These are phyloP conservation scores for Drosophila imparisetae DNA, from an alignment of 2,888 invertebrate species.

Conservation along the genomic window DNA sequence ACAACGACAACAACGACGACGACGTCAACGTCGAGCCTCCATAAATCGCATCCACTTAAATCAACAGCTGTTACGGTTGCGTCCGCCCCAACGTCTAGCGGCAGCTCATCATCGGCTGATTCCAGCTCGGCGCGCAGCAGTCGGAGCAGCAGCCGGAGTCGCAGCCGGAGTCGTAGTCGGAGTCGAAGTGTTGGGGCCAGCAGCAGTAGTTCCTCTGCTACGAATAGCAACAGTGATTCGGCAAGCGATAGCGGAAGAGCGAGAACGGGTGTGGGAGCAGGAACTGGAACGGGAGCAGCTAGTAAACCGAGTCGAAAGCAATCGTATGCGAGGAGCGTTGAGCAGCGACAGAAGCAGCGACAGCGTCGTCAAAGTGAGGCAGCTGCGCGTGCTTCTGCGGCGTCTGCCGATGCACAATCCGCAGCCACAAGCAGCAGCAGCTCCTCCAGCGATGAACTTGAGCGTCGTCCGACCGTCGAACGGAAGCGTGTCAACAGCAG, in stretches of 20 bases:
- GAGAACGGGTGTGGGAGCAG: not conserved
- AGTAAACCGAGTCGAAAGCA: slow-evolving; percentile 71
- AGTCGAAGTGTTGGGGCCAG: slow-evolving; percentile 16
- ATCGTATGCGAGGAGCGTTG: slow-evolving; percentile 76
- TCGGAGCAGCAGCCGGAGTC: slow-evolving; percentile 65
- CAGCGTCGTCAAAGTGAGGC: slow-evolving; percentile 59
- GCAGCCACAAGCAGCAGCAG: slow-evolving; percentile 53
- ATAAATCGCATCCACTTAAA: slow-evolving; percentile 37
- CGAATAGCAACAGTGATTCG: slow-evolving; percentile 44
- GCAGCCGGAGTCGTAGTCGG: slow-evolving; percentile 44
- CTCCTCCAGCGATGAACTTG: slow-evolving; percentile 55
- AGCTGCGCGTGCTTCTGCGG: slow-evolving; percentile 58
- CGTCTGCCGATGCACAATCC: slow-evolving; percentile 55
- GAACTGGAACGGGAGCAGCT: slow-evolving; percentile 1
- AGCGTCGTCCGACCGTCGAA: slow-evolving; percentile 14
- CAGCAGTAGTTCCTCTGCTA: slow-evolving; percentile 39
- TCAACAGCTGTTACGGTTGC: slow-evolving; percentile 40
- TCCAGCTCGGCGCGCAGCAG: slow-evolving; percentile 78
- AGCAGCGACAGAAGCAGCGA: slow-evolving; percentile 80
- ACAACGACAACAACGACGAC: slow-evolving; percentile 46
- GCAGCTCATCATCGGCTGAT: slow-evolving; percentile 81
- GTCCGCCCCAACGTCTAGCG: slow-evolving; percentile 79
- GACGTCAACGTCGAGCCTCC: slow-evolving; percentile 63
- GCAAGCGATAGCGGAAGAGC: slow-evolving; percentile 14
- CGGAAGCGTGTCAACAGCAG: slow-evolving; percentile 48